Conservation (phyloP, 23 tunicate genomes). For the Trididemnum nubilum region DNA sequence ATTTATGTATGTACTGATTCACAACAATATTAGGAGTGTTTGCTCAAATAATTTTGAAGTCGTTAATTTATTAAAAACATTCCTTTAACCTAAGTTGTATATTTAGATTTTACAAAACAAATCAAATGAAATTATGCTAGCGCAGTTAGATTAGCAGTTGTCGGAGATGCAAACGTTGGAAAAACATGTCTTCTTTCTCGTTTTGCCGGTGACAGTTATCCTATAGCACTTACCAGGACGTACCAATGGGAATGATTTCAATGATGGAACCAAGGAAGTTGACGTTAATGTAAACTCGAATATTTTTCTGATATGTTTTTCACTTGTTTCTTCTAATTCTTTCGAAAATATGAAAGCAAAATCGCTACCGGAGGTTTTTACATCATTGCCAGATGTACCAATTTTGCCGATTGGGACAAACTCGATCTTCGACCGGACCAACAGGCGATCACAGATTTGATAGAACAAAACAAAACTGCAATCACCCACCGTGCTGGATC, state of each 20-base stretch:
- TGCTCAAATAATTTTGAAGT: no score
- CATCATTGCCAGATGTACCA: background rate
- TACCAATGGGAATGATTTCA: no score
- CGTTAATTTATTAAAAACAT: no score
- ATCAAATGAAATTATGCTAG: no score
- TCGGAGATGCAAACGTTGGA: constrained; percentile 7
- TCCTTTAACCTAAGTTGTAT: no score
- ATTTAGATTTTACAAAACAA: no score
- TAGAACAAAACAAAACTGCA: background rate
- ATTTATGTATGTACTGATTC: no score
- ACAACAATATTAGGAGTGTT: no score
- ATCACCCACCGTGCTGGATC: background rate
- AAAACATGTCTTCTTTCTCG: constrained; percentile 6
- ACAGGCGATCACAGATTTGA: background rate
- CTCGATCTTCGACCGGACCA: background rate
- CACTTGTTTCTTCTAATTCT: background rate
- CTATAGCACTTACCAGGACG: no score
- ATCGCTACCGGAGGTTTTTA: background rate
- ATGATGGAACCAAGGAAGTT: no score
- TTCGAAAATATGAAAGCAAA: background rate
- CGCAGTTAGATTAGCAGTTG: background rate
- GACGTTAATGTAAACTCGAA: no score
- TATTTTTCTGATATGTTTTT: background rate
- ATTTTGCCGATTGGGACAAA: background rate
- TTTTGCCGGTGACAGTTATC: background rate